Evolutionary conservation across 2,888 invertebrate genomes (phyloP), one percentile per base, ranked within the genome.

Genomic region (Dione juno): DNA sequence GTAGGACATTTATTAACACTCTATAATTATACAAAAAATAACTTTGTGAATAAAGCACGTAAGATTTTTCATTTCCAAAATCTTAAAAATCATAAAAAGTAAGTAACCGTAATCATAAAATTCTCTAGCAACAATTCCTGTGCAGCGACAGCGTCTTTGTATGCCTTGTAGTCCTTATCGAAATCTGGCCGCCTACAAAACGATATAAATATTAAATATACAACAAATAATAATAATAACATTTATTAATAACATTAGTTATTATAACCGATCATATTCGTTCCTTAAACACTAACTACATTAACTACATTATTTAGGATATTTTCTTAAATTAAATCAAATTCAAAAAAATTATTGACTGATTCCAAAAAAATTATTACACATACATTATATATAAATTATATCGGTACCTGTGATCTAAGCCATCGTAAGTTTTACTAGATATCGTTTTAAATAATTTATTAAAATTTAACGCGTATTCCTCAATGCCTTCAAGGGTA

Each of bases 401-500:
- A n/a, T n/a, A n/a, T 48, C 9, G 11, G 1, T 95, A 95, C 79
- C 97, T 94, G 83, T 97, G 97, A 85, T 98, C 96, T 52, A 98
- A 86, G 0, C 97, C 95, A 85, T 98, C 97, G 78, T 97, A 97
- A 0, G 95, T 94, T 83, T 97, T 96, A 1, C 94, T 89, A 7
- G 96, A 95, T 64, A 98, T 96, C 28, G 91, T 92, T 71, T 94
- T 93, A 75, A 95, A 95, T 6, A 96, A 93, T 50, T 94, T 94
- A 59, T 95, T 94, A 76, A 97, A 96, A 78, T 95, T 95, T 3
- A 93, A 82, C 0, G 96, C 95, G 81, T 95, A 96, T 66, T 94
- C 94, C 77, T 97, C 97, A 80, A 97, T 96, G 0, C 97, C 97
- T 85, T 97, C 97, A 58, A 98, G 95, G 14, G 94, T 95, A 11